phyloP scores from a whole-genome alignment of 1,140 invertebrate genomes.

The Calliopsis andreniformis region DNA sequence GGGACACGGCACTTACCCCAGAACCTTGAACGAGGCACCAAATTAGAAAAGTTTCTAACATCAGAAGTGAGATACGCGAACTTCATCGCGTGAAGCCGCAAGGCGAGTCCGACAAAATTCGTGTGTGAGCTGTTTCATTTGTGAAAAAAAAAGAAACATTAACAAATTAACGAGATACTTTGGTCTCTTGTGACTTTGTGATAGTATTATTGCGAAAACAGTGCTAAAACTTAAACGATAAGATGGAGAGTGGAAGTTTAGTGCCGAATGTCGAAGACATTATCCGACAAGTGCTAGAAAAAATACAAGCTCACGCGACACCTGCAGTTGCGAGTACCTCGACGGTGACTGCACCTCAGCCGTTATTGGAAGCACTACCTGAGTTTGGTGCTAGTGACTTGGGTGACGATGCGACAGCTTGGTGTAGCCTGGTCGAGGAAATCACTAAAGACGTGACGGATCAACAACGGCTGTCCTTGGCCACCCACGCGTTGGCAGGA shows the following conservation, averaged over 20 bases:
- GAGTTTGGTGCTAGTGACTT: too few relatives aligned
- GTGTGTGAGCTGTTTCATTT: background rate
- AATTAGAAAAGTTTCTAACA: background rate
- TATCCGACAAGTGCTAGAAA: background rate
- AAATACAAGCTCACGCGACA: background rate
- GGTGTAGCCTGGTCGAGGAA: background rate
- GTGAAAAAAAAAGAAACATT: too few relatives aligned
- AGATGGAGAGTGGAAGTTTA: background rate
- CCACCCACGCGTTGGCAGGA: background rate
- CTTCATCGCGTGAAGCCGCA: too few relatives aligned
- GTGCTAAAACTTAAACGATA: too few relatives aligned
- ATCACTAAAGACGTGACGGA: background rate
- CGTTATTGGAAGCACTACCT: background rate
- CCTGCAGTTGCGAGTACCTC: background rate
- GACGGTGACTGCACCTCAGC: background rate
- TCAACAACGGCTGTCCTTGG: background rate
- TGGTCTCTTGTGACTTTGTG: too few relatives aligned
- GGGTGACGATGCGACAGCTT: background rate
- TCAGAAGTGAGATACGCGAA: conserved; percentile 1
- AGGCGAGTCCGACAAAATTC: background rate
- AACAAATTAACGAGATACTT: background rate
- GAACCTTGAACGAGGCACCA: too few relatives aligned
- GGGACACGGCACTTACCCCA: too few relatives aligned
- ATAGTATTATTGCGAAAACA: too few relatives aligned
- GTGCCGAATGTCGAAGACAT: background rate